Evolutionary conservation across 2,888 invertebrate genomes (phyloP).

Genomic region (Sepiola atlantica): DNA sequence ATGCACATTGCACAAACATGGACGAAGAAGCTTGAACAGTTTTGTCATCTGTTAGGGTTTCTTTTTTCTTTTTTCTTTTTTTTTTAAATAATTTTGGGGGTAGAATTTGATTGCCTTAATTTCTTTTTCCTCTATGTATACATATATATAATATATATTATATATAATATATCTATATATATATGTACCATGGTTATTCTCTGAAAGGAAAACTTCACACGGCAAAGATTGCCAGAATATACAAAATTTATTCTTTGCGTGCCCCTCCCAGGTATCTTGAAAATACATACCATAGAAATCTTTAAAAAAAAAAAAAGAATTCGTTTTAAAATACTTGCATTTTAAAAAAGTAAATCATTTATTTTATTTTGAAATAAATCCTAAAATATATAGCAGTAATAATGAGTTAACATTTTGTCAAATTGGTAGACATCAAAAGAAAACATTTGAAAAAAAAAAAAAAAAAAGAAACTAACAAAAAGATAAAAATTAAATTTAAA

Average conservation of each 20-base stretch:
- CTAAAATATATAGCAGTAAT: conserved; percentile 32
- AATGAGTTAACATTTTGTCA: neutral
- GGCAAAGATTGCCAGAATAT: conserved; percentile 9
- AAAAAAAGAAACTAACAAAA: too few species aligned
- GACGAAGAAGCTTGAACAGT: conserved; percentile 32
- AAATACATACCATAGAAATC: conserved; percentile 32
- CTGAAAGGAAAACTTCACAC: conserved; percentile 21
- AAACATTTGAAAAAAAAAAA: neutral
- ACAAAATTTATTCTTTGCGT: conserved; percentile 32
- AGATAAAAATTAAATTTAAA: too few species aligned
- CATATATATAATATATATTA: too few species aligned
- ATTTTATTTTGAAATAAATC: neutral
- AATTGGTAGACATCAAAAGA: neutral
- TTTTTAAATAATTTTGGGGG: neutral
- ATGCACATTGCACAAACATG: conserved; percentile 14
- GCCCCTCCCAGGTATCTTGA: conserved; percentile 32
- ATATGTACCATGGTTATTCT: conserved; percentile 8
- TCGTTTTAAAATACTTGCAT: conserved; percentile 11
- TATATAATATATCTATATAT: too few species aligned
- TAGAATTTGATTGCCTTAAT: conserved; percentile 8
- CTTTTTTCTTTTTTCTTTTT: neutral
- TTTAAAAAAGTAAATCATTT: neutral
- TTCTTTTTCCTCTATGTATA: neutral
- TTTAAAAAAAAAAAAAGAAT: conserved; percentile 4
- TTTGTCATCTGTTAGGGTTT: neutral